Base-by-base conservation (phyloP, 2,797 vertebrate genomes). In the Phrynocephalus vlangalii region DNA sequence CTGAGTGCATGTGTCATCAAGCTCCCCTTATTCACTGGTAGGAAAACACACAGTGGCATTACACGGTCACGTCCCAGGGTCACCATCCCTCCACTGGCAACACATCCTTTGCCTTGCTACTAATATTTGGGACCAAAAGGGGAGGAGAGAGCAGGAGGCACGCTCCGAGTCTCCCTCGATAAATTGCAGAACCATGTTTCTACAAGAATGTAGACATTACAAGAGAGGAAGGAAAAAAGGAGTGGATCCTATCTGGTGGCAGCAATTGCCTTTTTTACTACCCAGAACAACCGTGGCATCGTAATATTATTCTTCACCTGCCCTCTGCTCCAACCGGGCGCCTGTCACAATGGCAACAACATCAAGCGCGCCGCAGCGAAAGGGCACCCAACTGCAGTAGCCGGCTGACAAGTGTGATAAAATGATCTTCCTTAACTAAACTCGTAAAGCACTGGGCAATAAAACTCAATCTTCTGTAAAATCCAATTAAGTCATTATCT, bases 401-500 rank as follows among this genome's bases (percentile, higher is more conserved):
- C 95, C 67, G 95, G 95, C 97, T 98, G 98, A 99, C 99, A 99
- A 98, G 97, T 95, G 96, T 98, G 98, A 99, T 98, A 97, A 98
- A 99, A 98, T 96, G 98, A 97, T 98, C 97, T 99, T 97, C 98
- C 98, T 99, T 99, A 99, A 99, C 98, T 98, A 99, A 99, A 99
- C 98, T 98, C 98, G 97, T 99, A 99, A 99, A 99, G 98, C 98
- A 99, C 97, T 89, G 93, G 97, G 98, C 98, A 98, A 99, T 99
- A 99, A 99, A 99, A 99, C 97, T 99, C 99, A 99, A 99, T 99
- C 98, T 99, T 98, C 98, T 98, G 98, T 99, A 99, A 99, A 99
- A 99, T 99, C 99, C 98, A 99, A 99, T 99, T 99, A 99, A 99
- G 99, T 99, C 99, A 99, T 99, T 99, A 99, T 99, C 99, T 99